These are phyloP conservation scores for Sebastes ruberrimus DNA, from an alignment of 2,797 vertebrate genomes.

Conservation along the genomic window DNA sequence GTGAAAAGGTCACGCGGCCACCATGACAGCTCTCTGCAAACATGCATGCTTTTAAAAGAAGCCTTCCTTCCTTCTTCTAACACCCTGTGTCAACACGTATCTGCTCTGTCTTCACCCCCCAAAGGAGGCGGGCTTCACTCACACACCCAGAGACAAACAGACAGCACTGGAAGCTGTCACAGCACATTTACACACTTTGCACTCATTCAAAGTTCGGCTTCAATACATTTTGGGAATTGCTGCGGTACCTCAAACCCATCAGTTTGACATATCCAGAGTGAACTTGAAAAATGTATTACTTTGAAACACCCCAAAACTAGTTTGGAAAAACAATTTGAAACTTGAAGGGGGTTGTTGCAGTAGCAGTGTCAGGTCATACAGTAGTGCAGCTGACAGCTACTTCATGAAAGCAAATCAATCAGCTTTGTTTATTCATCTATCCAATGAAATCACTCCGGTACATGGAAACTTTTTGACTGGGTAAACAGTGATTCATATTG, in stretches of 20 bases:
- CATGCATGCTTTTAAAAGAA: conserved; percentile 31
- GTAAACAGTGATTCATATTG: conserved; percentile 46
- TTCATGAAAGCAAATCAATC: conserved; percentile 59
- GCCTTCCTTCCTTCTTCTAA: conserved; percentile 35
- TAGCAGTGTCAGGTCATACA: conserved; percentile 25
- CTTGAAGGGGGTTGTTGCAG: conserved; percentile 22
- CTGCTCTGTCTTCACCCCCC: conserved; percentile 51
- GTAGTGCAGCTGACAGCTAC: conserved; percentile 21
- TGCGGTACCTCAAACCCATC: conserved; percentile 47
- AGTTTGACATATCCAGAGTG: conserved; percentile 58
- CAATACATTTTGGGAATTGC: conserved; percentile 54
- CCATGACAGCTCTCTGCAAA: conserved; percentile 19
- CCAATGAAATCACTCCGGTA: conserved; percentile 34
- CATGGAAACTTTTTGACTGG: conserved; percentile 39
- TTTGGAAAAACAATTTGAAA: conserved; percentile 45
- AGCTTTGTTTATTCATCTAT: conserved; percentile 47
- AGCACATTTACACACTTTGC: conserved; percentile 54
- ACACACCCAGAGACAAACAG: conserved; percentile 42
- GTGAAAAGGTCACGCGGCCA: conserved; percentile 43
- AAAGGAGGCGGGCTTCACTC: conserved; percentile 44
- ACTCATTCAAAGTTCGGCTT: conserved; percentile 59
- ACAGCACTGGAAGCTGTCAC: conserved; percentile 59
- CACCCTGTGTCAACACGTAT: conserved; percentile 64
- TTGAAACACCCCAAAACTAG: conserved; percentile 24
- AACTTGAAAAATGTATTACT: conserved; percentile 55